phyloP scores from a whole-genome alignment of 1,140 invertebrate genomes.

The Drosophila ohnishii region DNA sequence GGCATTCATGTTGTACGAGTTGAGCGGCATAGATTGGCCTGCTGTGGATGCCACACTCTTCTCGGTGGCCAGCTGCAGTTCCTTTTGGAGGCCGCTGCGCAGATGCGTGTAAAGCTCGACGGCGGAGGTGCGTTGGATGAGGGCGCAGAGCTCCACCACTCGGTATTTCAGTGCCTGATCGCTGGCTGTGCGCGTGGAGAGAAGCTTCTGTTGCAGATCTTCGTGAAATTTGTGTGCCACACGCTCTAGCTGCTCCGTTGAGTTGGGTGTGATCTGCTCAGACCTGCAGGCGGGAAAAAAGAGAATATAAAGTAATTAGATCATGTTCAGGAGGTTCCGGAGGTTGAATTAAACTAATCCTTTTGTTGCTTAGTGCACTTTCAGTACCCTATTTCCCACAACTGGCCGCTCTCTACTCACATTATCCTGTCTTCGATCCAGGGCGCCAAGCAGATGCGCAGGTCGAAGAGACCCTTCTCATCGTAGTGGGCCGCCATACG shows the following conservation, averaged over 20 bases:
- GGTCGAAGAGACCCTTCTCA: constrained; percentile 77
- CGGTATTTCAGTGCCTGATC: constrained; percentile 74
- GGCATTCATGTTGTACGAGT: constrained; percentile 70
- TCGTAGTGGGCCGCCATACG: constrained; percentile 80
- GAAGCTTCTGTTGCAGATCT: constrained; percentile 73
- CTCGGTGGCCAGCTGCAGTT: constrained; percentile 74
- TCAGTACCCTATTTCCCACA: not conserved
- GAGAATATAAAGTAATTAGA: not conserved
- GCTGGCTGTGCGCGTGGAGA: constrained; percentile 64
- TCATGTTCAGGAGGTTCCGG: not conserved
- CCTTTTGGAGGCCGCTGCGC: constrained; percentile 70
- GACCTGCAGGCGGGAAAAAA: constrained; percentile 47
- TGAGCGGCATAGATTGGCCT: constrained; percentile 72
- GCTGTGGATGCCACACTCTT: constrained; percentile 61
- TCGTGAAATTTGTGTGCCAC: constrained; percentile 71
- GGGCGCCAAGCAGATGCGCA: constrained; percentile 76
- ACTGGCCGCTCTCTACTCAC: constrained; percentile 61
- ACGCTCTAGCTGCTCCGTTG: constrained; percentile 64
- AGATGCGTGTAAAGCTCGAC: constrained; percentile 73
- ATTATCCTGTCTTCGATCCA: constrained; percentile 83
- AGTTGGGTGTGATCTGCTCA: constrained; percentile 68
- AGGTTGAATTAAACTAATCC: not conserved
- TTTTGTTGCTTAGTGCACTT: not conserved
- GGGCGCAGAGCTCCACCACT: constrained; percentile 71
- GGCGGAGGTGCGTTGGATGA: constrained; percentile 63